Evolutionary conservation across 2,113 vertebrate genomes (phyloP).

Genomic region (Bombycilla garrulus): DNA sequence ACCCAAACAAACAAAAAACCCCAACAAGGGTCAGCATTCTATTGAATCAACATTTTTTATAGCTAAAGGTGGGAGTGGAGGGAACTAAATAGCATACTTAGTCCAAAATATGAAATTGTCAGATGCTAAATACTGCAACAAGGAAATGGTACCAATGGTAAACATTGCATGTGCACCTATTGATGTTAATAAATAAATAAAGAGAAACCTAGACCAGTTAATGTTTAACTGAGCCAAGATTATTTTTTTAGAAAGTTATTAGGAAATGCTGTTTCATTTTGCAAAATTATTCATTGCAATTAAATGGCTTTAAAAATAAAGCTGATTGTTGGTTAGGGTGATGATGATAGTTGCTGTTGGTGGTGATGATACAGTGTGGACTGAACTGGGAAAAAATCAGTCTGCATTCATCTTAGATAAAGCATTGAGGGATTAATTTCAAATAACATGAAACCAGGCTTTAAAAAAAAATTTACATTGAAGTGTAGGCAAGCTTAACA

Average conservation of each 20-base stretch:
- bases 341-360: not conserved
- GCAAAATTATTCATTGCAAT: constrained; percentile 20
- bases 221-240: not conserved
- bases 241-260: constrained; percentile 11
- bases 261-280: constrained; percentile 13
- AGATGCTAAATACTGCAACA: constrained; percentile 9
- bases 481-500: constrained; percentile 20
- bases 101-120: constrained; percentile 4
- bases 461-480: constrained; percentile 48
- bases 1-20: not conserved
- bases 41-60: constrained; percentile 62
- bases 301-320: constrained; percentile 7
- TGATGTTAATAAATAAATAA: constrained; percentile 44
- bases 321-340: not conserved
- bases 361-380: not conserved
- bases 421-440: constrained; percentile 21
- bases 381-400: constrained; percentile 11
- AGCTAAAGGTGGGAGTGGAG: constrained; percentile 27
- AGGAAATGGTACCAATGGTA: constrained; percentile 40
- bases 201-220: not conserved
- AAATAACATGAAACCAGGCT: constrained; percentile 41
- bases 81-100: constrained; percentile 6
- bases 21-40: constrained; percentile 64
- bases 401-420: constrained; percentile 2
- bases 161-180: constrained; percentile 52